These are phyloP conservation scores for Gisinianus flammeolus DNA, from an alignment of 2,888 invertebrate genomes.

Conservation along the genomic window DNA sequence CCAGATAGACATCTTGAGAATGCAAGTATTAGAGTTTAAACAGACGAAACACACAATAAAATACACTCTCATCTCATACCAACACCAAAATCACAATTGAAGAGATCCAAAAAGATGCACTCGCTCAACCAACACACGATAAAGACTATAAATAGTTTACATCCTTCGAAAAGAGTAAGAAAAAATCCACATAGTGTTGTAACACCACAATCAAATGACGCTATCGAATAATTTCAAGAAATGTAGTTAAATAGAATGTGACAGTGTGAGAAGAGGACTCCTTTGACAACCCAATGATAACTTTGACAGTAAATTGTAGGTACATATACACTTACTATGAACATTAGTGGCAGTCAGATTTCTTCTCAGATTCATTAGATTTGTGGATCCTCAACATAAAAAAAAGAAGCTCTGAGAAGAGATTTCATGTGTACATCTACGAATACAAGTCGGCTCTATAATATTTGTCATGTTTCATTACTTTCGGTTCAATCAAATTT, in stretches of 20 bases:
- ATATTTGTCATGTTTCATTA: background rate
- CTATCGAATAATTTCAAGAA: no score
- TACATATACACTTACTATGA: background rate
- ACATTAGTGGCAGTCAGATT: background rate
- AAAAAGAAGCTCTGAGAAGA: background rate
- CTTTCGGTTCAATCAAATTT: no score
- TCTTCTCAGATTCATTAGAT: background rate
- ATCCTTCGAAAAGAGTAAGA: no score
- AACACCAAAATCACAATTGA: background rate
- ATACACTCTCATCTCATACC: background rate
- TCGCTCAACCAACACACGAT: no score
- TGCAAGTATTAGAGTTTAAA: background rate
- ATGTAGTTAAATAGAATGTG: conserved; percentile 9
- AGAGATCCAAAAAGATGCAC: background rate
- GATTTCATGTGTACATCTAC: no score
- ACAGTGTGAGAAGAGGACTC: conserved; percentile 12
- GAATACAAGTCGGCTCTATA: no score
- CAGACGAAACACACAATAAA: background rate
- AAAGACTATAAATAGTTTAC: no score
- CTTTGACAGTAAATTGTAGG: background rate
- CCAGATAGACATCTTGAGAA: background rate
- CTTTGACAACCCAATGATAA: conserved; percentile 2
- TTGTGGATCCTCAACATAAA: background rate
- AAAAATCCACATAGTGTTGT: no score
- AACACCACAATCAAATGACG: no score